Conservation (phyloP, 2,797 vertebrate genomes). For the Tinamus major region DNA sequence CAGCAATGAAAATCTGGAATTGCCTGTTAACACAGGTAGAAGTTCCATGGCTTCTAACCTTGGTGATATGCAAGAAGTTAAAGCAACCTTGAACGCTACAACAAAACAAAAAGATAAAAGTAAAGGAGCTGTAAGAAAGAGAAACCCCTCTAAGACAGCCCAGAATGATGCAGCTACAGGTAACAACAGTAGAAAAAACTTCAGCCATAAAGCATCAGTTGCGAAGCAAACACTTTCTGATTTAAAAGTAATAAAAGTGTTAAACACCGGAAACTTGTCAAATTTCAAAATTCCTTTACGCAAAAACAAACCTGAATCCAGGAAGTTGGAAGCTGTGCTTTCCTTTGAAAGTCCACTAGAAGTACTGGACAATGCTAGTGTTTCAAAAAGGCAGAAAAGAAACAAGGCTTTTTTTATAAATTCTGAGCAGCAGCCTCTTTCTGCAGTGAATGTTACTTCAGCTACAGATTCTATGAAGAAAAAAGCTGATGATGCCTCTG, state of each 20-base stretch:
- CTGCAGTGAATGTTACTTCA: background rate
- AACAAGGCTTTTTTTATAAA: constrained; percentile 7
- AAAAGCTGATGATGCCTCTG: constrained; percentile 2
- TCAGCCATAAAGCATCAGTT: constrained; percentile 11
- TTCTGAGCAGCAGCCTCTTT: constrained; percentile 6
- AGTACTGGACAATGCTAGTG: constrained; percentile 39
- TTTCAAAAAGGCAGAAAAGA: constrained; percentile 34
- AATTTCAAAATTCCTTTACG: constrained; percentile 80
- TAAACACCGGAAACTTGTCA: constrained; percentile 51
- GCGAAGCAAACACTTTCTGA: constrained; percentile 40
- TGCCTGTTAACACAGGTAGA: background rate
- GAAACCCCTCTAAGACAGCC: background rate
- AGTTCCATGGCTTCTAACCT: background rate
- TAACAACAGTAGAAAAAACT: background rate
- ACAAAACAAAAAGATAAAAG: constrained; percentile 44
- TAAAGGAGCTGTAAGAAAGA: constrained; percentile 32
- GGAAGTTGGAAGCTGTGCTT: constrained; percentile 11
- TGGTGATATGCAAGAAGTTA: constrained; percentile 36
- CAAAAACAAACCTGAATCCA: constrained; percentile 65
- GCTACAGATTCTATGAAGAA: background rate
- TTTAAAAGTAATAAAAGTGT: constrained; percentile 52
- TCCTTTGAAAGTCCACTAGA: constrained; percentile 65
- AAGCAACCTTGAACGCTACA: constrained; percentile 26
- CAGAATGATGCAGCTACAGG: constrained; percentile 4
- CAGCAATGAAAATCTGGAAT: constrained; percentile 20